Percentiles rank a stretch among this genome's conserved stretches.
These are phyloP conservation scores for Camponotus vicinus DNA, from an alignment of 1,140 invertebrate genomes.

Conservation along the genomic window DNA sequence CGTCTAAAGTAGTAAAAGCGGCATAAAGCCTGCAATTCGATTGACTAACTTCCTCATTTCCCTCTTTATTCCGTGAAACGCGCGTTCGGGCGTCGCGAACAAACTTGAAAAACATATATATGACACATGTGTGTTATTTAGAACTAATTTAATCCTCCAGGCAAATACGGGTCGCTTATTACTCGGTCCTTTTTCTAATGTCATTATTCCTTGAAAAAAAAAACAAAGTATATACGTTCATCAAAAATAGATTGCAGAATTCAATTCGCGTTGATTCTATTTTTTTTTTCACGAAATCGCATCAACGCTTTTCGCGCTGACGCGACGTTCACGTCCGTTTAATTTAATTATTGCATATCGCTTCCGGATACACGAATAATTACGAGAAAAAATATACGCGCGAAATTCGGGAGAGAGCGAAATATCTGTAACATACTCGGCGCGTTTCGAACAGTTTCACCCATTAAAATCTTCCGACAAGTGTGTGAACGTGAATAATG, in stretches of 20 bases:
- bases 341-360: constrained; percentile 48
- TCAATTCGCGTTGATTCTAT: background rate
- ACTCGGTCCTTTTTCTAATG: background rate
- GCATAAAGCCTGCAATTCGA: constrained; percentile 72
- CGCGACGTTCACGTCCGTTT: constrained; percentile 4
- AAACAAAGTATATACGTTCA: background rate
- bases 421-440: constrained; percentile 62
- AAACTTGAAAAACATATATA: background rate
- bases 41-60: constrained; percentile 71
- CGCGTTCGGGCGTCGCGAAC: background rate
- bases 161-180: background rate
- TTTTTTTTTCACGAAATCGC: constrained; percentile 8
- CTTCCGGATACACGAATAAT: constrained; percentile 34
- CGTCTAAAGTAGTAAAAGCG: constrained; percentile 72
- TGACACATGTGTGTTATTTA: constrained; percentile 8
- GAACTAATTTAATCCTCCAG: background rate
- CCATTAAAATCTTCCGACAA: constrained; percentile 43
- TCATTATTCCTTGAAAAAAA: background rate
- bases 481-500: constrained; percentile 49
- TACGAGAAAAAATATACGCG: constrained; percentile 44
- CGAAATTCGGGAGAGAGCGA: constrained; percentile 29
- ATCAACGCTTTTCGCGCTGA: constrained; percentile 29
- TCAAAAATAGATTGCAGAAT: background rate
- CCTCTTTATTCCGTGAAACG: constrained; percentile 35
- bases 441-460: constrained; percentile 36